Evolutionary conservation across 2,797 vertebrate genomes (phyloP).

Genomic region (Takifugu rubripes): DNA sequence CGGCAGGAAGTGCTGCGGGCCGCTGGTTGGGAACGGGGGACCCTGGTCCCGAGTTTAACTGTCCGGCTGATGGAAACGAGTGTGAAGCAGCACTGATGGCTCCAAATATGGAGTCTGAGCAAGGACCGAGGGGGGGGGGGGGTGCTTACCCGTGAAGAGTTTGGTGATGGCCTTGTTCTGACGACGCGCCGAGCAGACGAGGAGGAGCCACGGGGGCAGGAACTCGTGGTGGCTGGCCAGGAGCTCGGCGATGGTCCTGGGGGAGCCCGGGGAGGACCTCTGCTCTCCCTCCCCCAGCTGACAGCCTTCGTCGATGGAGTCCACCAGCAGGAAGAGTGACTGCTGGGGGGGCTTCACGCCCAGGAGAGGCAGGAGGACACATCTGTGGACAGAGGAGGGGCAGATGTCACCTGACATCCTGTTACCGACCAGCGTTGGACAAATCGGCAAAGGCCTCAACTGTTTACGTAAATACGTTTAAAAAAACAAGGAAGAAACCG

Average conservation of each 20-base stretch:
- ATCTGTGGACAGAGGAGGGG: slow-evolving; percentile 68
- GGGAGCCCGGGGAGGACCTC: slow-evolving; percentile 73
- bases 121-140: not conserved
- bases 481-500: no score
- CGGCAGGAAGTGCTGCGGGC: slow-evolving; percentile 30
- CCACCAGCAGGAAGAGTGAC: slow-evolving; percentile 88
- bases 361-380: slow-evolving; percentile 89
- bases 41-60: no score
- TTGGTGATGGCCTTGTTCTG: slow-evolving; percentile 97
- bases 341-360: slow-evolving; percentile 87
- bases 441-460: no score
- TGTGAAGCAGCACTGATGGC: no score
- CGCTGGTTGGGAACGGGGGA: not conserved
- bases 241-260: slow-evolving; percentile 91
- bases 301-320: slow-evolving; percentile 93
- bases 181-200: slow-evolving; percentile 91
- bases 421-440: no score
- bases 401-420: no score
- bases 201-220: slow-evolving; percentile 94
- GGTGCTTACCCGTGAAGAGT: slow-evolving; percentile 86
- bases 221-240: slow-evolving; percentile 92
- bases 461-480: no score
- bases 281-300: slow-evolving; percentile 82
- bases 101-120: no score
- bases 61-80: no score